These are phyloP conservation scores for Aleadryas rufinucha DNA, from an alignment of 2,113 vertebrate species.

Conservation along the genomic window DNA sequence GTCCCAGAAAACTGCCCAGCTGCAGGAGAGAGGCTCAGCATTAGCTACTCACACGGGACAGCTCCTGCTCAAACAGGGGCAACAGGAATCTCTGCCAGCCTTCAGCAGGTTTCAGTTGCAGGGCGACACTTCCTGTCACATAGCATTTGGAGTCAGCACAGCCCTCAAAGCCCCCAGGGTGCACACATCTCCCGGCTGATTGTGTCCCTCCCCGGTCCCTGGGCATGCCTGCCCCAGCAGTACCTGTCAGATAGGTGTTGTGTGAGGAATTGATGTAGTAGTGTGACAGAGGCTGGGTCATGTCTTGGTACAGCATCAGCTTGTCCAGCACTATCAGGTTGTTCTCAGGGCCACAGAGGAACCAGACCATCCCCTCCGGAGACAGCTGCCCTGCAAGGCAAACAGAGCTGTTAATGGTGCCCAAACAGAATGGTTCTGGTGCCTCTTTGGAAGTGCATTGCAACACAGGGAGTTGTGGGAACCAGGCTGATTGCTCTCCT, in stretches of 20 bases:
- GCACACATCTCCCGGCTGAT: rapidly evolving
- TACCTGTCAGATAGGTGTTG: slow-evolving; percentile 97
- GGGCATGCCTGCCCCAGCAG: rapidly evolving
- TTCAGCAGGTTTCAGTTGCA: not conserved
- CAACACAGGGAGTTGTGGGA: not conserved
- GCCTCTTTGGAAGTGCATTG: not conserved
- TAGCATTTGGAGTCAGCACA: not conserved
- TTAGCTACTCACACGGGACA: not conserved
- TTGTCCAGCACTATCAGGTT: slow-evolving; percentile 83
- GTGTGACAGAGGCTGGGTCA: slow-evolving; percentile 90
- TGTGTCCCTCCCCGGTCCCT: too few species aligned
- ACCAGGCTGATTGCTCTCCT: not conserved
- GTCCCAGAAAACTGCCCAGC: slow-evolving; percentile 94
- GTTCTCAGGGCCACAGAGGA: slow-evolving; percentile 89
- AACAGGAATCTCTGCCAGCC: not conserved
- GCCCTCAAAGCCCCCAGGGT: not conserved
- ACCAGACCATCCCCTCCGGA: slow-evolving; percentile 90
- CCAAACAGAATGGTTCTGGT: not conserved
- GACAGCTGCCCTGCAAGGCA: slow-evolving; percentile 84
- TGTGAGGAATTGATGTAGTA: slow-evolving; percentile 98
- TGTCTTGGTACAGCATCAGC: slow-evolving; percentile 85
- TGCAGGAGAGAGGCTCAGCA: slow-evolving; percentile 7
- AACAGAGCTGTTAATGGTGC: not conserved
- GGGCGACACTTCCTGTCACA: not conserved
- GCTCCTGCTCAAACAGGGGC: not conserved